phyloP scores from a whole-genome alignment of 2,113 vertebrate genomes.

The Malurus melanocephalus region DNA sequence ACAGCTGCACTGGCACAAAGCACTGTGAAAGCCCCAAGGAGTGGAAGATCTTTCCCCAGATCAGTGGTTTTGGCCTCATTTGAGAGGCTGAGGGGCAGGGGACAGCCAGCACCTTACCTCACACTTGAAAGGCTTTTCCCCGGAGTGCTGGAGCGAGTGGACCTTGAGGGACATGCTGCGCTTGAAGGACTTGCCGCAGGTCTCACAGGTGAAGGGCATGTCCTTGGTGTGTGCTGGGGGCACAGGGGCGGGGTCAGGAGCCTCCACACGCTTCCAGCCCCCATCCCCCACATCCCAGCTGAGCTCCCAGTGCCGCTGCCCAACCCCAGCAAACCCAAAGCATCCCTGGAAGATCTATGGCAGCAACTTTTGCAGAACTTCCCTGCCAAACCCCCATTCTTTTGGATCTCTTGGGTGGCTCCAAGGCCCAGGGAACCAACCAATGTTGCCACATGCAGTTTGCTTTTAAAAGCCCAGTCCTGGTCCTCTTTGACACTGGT shows the following conservation, averaged over 20 bases:
- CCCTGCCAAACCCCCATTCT: background rate
- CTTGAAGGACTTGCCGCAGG: constrained; percentile 96
- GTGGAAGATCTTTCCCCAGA: background rate
- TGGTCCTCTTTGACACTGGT: background rate
- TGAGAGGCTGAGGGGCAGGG: accelerated
- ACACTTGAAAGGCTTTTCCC: constrained; percentile 95
- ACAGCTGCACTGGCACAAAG: background rate
- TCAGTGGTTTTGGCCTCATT: accelerated
- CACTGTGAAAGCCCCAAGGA: background rate
- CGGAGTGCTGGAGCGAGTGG: constrained; percentile 93
- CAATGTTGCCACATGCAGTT: accelerated
- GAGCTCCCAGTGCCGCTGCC: accelerated
- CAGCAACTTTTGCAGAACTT: background rate
- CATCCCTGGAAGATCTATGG: accelerated
- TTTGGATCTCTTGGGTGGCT: background rate
- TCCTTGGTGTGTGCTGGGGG: constrained; percentile 93
- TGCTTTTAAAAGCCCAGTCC: background rate
- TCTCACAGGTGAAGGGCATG: constrained; percentile 97
- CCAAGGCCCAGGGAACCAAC: background rate
- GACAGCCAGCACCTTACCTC: constrained; percentile 74
- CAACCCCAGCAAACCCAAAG: background rate
- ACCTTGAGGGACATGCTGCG: constrained; percentile 98
- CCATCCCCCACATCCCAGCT: background rate
- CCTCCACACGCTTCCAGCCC: background rate
- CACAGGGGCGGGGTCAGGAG: background rate